Base-by-base conservation (phyloP, 2,888 invertebrate genomes). In the Idaea straminata region DNA sequence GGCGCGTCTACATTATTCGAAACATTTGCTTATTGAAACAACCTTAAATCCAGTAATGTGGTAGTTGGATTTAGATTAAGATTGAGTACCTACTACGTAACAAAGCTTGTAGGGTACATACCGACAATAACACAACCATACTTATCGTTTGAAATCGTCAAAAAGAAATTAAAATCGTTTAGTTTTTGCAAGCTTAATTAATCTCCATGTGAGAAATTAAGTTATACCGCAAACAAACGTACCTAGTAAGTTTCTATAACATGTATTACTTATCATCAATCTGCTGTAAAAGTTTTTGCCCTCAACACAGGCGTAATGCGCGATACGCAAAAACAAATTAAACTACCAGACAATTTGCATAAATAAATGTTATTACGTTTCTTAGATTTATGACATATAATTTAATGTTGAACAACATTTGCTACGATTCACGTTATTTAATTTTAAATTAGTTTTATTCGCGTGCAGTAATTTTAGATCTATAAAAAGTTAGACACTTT, bases 401-500 rank as follows among this genome's bases (percentile, higher is more conserved):
- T 76, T 74, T 68, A 71, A 73, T 66, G 66, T 63, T 68, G 67
- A 70, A 66, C 67, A 62, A 66, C 61, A 58, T 61, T 66, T 57
- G 57, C 69, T 66, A 72, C 68, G 67, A 66, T 72, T 74, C 64
- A 65, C 64, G 65, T 36, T 61, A 66, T 75, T 73, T 72, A 69
- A 71, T 74, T 76, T 69, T 73, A 70, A 78, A 75, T 77, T 72
- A 72, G 71, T 76, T 80, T 77, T 76, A 73, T 77, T 77, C 76
- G 73, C 78, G 69, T 71, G 69, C 75, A 67, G 73, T 74, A 74
- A 76, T 75, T 81, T 79, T 77, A 77, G 74, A 73, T 79, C 74
- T 74, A 81, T 84, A 78, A 83, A 83, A 81, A 76, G 77, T 83
- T 77, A 82, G 61, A 67, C 68, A 74, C 74, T 77, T 75, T 77